These are phyloP conservation scores for Drosophila repletoides DNA, from an alignment of 1,140 invertebrate genomes.

Conservation along the genomic window DNA sequence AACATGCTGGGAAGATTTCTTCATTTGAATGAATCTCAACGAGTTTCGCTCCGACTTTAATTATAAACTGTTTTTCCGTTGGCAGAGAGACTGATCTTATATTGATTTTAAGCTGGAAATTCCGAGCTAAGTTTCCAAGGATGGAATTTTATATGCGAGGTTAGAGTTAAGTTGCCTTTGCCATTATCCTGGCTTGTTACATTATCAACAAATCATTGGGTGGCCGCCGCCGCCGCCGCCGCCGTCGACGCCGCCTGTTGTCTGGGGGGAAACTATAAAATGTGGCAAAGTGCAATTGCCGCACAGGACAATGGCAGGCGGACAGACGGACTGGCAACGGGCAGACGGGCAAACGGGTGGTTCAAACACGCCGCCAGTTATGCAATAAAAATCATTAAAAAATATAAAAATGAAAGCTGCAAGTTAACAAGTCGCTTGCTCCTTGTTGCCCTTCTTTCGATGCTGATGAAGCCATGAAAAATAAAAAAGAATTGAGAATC, in stretches of 20 bases:
- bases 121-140: not conserved
- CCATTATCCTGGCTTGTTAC: not conserved
- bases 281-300: constrained; percentile 79
- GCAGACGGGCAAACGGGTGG: constrained; percentile 9
- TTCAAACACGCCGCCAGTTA: constrained; percentile 51
- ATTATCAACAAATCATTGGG: constrained; percentile 46
- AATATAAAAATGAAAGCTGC: constrained; percentile 78
- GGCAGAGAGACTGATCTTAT: not conserved
- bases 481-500: constrained; percentile 71
- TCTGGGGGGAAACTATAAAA: constrained; percentile 53
- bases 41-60: too few species aligned
- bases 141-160: not conserved
- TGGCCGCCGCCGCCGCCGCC: constrained; percentile 5
- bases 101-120: not conserved
- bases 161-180: not conserved
- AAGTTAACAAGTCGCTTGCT: constrained; percentile 63
- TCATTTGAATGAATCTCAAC: constrained; percentile 8
- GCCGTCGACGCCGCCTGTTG: not conserved
- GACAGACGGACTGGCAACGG: not conserved
- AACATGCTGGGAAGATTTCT: not conserved
- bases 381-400: constrained; percentile 81
- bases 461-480: constrained; percentile 58
- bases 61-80: too few species aligned
- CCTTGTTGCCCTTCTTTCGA: constrained; percentile 1
- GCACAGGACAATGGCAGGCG: constrained; percentile 28